These are phyloP conservation scores for Scleropages formosus DNA, from an alignment of 2,797 vertebrate species.

Conservation along the genomic window DNA sequence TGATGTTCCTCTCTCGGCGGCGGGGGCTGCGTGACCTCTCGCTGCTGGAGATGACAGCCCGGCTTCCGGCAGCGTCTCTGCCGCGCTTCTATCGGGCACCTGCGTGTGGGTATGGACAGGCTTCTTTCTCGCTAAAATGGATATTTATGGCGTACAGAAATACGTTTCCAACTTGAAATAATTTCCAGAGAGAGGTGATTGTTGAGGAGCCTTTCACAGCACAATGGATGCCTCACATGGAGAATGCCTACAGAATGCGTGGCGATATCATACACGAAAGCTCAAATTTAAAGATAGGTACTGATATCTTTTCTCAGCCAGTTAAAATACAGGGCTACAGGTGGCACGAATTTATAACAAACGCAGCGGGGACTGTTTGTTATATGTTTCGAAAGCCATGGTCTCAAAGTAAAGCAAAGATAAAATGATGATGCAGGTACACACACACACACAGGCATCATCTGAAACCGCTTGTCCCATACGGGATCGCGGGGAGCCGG, in stretches of 20 bases:
- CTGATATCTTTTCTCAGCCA: too few relatives aligned
- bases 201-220: not conserved
- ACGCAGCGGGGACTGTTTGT: too few relatives aligned
- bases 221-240: not conserved
- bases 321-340: too few relatives aligned
- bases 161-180: slow-evolving; percentile 17
- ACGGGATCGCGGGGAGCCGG: too few relatives aligned
- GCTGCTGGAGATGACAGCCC: not conserved
- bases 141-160: not conserved
- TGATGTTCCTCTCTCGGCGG: not conserved
- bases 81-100: not conserved
- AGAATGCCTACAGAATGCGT: not conserved
- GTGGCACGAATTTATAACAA: too few relatives aligned
- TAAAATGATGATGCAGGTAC: too few relatives aligned
- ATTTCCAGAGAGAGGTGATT: not conserved
- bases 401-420: too few relatives aligned
- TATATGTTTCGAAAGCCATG: too few relatives aligned
- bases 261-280: not conserved
- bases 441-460: too few relatives aligned
- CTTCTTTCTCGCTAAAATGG: not conserved
- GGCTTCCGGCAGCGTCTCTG: not conserved
- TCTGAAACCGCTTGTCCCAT: too few relatives aligned
- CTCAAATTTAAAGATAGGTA: too few relatives aligned
- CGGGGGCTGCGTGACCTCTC: not conserved
- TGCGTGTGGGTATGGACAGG: not conserved